Base-by-base conservation (phyloP, 2,113 vertebrate genomes). In the Scomber colias region DNA sequence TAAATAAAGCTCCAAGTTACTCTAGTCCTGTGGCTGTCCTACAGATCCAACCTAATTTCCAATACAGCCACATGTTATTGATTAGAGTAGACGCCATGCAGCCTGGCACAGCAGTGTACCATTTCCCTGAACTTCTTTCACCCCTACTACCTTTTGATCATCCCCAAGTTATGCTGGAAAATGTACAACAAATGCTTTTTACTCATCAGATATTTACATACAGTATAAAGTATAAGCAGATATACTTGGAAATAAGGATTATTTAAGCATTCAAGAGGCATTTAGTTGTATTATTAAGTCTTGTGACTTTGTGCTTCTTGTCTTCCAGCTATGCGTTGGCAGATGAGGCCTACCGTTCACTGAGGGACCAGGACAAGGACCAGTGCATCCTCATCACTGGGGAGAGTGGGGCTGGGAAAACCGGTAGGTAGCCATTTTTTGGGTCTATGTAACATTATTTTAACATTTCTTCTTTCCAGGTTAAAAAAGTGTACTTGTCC, bases 331-430 rank as follows among this genome's bases (percentile, higher is more conserved):
- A 97, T 74, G 97, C 98, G 72, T 89, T 99, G 90, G 97, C 98
- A 55, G 98, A 99, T 83, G 98, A 99, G 94, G 98, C 97, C 1
- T 99, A 99, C 87, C 94, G 98, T 78, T 99, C 98, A n/a, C 93
- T 99, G 79, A 95, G 97, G 71, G 97, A 99, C 94, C 98, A 99
- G 91, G 98, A 98, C 90, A 99, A 99, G 92, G 98, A 99, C 92
- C 98, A 99, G 46, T 99, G 98, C 68, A 99, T 99, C 85, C 97
- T 99, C 79, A 99, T 99, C 79, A 99, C 98, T 16, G 98, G 98
- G 71, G 98, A 99, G 89, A 99, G 98, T 4, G 98, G 98, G 76
- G 97, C 98, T 79, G 98, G 98, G 75, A 99, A 99, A 95, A 99
- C 98, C 59, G 98, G 98, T 99, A 92, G 95, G 81, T 14, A 13